Evolutionary conservation across 1,140 invertebrate genomes (phyloP).

Genomic region (Bathynomus jamesi): DNA sequence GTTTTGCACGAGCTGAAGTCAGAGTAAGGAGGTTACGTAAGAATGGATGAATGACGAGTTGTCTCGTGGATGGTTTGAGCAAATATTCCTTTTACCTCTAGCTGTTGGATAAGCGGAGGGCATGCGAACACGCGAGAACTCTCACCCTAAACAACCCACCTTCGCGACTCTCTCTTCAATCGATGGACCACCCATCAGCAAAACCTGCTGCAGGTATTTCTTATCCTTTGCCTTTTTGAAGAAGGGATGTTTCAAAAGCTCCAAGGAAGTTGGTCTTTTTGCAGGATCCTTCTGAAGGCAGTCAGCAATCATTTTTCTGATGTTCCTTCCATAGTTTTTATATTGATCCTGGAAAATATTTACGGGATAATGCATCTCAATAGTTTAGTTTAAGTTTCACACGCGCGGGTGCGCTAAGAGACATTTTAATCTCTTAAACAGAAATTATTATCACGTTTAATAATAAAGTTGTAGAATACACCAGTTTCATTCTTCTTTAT

Average conservation of each 20-base stretch:
- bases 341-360: constrained; percentile 77
- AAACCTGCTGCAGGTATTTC: constrained; percentile 82
- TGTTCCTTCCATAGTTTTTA: constrained; percentile 93
- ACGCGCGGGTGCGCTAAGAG: neutral
- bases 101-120: too few species aligned
- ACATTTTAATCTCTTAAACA: neutral
- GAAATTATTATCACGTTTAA: too few species aligned
- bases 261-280: constrained; percentile 91
- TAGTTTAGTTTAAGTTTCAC: neutral
- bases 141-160: constrained; percentile 45
- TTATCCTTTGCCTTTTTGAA: constrained; percentile 99
- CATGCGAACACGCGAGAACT: too few species aligned
- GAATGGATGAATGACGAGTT: too few species aligned
- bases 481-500: too few species aligned
- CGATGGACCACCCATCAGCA: constrained; percentile 76
- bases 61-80: too few species aligned
- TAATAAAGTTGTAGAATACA: too few species aligned
- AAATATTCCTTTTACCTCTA: too few species aligned
- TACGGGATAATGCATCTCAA: neutral
- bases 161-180: constrained; percentile 83
- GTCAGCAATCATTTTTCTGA: constrained; percentile 89
- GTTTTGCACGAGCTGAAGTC: too few species aligned
- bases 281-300: constrained; percentile 91
- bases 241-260: constrained; percentile 95
- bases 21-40: too few species aligned